Evolutionary conservation across 1,140 invertebrate species (phyloP).

Genomic region (Drosophila oshimai): DNA sequence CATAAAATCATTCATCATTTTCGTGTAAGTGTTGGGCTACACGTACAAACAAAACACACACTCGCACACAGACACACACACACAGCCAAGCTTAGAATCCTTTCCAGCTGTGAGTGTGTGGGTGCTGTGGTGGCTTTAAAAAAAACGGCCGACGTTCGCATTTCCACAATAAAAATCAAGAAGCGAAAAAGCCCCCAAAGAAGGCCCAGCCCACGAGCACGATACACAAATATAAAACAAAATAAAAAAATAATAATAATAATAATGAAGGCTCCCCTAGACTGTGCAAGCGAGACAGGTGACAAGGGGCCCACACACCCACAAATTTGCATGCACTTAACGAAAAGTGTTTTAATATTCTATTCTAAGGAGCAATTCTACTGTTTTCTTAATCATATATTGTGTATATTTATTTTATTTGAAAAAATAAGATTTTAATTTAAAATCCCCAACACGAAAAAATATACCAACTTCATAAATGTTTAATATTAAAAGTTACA

Average conservation of each 20-base stretch:
- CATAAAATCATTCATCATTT: slow-evolving; percentile 83
- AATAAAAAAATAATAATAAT: slow-evolving; percentile 77
- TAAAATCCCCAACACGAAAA: too few species aligned
- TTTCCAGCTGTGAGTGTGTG: slow-evolving; percentile 33
- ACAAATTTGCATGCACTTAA: slow-evolving; percentile 45
- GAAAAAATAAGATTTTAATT: too few species aligned
- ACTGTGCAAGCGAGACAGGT: slow-evolving; percentile 67
- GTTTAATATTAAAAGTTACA: too few species aligned
- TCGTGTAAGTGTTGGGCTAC: slow-evolving; percentile 75
- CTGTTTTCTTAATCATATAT: too few species aligned
- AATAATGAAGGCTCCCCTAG: slow-evolving; percentile 61
- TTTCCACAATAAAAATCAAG: slow-evolving; percentile 79
- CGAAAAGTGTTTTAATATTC: neutral
- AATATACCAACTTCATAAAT: too few species aligned
- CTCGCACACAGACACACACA: slow-evolving; percentile 27
- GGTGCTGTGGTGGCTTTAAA: slow-evolving; percentile 64
- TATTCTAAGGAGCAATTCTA: too few species aligned
- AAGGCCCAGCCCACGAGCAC: slow-evolving; percentile 40
- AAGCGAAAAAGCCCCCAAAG: slow-evolving; percentile 48
- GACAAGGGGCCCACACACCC: slow-evolving; percentile 46
- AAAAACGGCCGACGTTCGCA: slow-evolving; percentile 76
- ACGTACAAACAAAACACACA: slow-evolving; percentile 51
- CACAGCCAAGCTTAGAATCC: slow-evolving; percentile 32
- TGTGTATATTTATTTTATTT: too few species aligned
- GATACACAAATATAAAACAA: slow-evolving; percentile 63